Conservation (phyloP, 1,140 invertebrate species). For the Hyles vespertilio region DNA sequence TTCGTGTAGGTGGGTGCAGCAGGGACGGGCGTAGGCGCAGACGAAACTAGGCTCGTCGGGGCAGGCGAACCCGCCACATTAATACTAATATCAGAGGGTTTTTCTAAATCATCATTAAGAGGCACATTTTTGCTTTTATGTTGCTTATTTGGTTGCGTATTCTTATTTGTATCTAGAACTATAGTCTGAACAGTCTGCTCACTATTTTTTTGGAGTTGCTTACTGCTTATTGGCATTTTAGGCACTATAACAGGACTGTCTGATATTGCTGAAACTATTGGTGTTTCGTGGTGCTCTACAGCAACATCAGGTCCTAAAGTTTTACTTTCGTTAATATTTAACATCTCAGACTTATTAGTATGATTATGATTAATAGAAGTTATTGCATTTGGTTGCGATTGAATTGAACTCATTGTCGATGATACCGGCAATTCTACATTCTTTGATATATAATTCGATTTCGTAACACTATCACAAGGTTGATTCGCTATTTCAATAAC, state of each 20-base stretch:
- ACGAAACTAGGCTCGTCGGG: background rate
- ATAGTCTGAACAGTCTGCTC: slow-evolving; percentile 41
- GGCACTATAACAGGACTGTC: slow-evolving; percentile 70
- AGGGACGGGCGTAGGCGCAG: slow-evolving; percentile 3
- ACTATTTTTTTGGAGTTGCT: slow-evolving; percentile 55
- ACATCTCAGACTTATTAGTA: slow-evolving; percentile 59
- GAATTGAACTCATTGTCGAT: slow-evolving; percentile 32
- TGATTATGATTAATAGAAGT: slow-evolving; percentile 56
- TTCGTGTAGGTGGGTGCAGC: slow-evolving; percentile 4
- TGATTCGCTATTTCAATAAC: slow-evolving; percentile 60
- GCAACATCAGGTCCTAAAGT: slow-evolving; percentile 48
- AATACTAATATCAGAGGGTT: slow-evolving; percentile 22
- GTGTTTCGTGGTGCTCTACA: slow-evolving; percentile 49
- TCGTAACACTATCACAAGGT: slow-evolving; percentile 45
- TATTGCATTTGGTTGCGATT: slow-evolving; percentile 57
- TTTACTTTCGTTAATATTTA: slow-evolving; percentile 62
- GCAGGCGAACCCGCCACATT: slow-evolving; percentile 1
- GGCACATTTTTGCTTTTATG: slow-evolving; percentile 52
- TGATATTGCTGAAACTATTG: slow-evolving; percentile 64
- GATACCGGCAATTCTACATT: slow-evolving; percentile 37
- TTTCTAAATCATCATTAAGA: slow-evolving; percentile 42
- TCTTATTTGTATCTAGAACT: slow-evolving; percentile 54
- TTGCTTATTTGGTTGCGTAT: slow-evolving; percentile 42
- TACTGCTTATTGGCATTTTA: slow-evolving; percentile 58
- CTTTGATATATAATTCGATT: slow-evolving; percentile 49